phyloP scores from a whole-genome alignment of 1,140 invertebrate genomes.

The Platyura marginata region DNA sequence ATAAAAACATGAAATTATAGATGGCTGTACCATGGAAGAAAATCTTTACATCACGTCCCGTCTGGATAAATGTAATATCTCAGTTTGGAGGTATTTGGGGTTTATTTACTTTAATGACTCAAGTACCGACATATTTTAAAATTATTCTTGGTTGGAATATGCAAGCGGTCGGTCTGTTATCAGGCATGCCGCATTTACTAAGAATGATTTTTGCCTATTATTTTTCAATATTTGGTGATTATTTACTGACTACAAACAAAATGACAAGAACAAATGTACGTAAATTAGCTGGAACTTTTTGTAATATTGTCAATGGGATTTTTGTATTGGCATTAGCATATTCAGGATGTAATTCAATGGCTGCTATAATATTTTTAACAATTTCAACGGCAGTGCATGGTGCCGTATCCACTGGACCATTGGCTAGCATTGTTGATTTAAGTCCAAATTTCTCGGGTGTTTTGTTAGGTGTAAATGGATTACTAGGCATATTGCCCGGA shows the following conservation, averaged over 20 bases:
- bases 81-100: slow-evolving; percentile 71
- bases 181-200: slow-evolving; percentile 42
- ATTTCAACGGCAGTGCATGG: slow-evolving; percentile 39
- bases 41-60: slow-evolving; percentile 50
- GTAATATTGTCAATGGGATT: slow-evolving; percentile 33
- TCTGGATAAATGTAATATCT: slow-evolving; percentile 58
- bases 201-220: slow-evolving; percentile 38
- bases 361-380: slow-evolving; percentile 39
- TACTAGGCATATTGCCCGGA: slow-evolving; percentile 29
- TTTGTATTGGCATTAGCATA: slow-evolving; percentile 36
- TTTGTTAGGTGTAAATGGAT: slow-evolving; percentile 35
- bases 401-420: slow-evolving; percentile 40
- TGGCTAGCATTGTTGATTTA: slow-evolving; percentile 42
- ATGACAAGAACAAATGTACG: slow-evolving; percentile 39
- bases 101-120: slow-evolving; percentile 66
- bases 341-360: slow-evolving; percentile 37
- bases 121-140: slow-evolving; percentile 70
- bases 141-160: slow-evolving; percentile 69
- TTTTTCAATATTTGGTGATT: slow-evolving; percentile 39
- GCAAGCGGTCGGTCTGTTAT: slow-evolving; percentile 40
- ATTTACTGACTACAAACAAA: slow-evolving; percentile 32
- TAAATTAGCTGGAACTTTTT: slow-evolving; percentile 37
- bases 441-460: slow-evolving; percentile 49
- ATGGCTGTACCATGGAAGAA: slow-evolving; percentile 45
- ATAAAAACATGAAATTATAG: not conserved